Percentiles rank a stretch among this genome's conserved stretches.
These are phyloP conservation scores for Hanleya hanleyi DNA, from an alignment of 2,888 invertebrate species.

Conservation along the genomic window DNA sequence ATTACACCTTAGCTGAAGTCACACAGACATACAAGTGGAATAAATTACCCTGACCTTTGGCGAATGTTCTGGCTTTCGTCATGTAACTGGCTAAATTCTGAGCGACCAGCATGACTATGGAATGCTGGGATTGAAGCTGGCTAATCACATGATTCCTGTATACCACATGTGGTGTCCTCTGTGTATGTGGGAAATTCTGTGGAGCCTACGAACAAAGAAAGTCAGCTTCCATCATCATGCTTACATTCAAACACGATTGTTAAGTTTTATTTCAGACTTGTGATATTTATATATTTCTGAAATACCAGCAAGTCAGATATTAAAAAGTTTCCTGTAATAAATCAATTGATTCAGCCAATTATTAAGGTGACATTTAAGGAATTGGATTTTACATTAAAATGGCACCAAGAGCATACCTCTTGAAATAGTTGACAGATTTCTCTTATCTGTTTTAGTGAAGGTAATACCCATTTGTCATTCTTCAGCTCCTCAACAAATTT, in stretches of 20 bases:
- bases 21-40: no score
- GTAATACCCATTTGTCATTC: conserved; percentile 87
- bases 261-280: no score
- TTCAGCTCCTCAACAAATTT: conserved; percentile 96
- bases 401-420: conserved; percentile 76
- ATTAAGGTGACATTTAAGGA: no score
- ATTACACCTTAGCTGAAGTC: no score
- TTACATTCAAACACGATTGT: no score
- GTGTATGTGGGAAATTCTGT: conserved; percentile 70
- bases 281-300: no score
- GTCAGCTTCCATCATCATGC: no score
- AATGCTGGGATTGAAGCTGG: conserved; percentile 91
- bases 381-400: not conserved
- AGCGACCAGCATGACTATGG: conserved; percentile 93
- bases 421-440: conserved; percentile 94
- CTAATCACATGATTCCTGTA: conserved; percentile 86
- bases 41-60: conserved; percentile 76
- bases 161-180: conserved; percentile 68
- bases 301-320: no score
- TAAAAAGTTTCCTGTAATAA: no score
- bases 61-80: conserved; percentile 84
- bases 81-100: conserved; percentile 91
- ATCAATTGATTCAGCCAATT: no score
- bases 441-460: conserved; percentile 94
- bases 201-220: conserved; percentile 60